Conservation (phyloP, 2,113 vertebrate genomes). For the Malurus elegans region DNA sequence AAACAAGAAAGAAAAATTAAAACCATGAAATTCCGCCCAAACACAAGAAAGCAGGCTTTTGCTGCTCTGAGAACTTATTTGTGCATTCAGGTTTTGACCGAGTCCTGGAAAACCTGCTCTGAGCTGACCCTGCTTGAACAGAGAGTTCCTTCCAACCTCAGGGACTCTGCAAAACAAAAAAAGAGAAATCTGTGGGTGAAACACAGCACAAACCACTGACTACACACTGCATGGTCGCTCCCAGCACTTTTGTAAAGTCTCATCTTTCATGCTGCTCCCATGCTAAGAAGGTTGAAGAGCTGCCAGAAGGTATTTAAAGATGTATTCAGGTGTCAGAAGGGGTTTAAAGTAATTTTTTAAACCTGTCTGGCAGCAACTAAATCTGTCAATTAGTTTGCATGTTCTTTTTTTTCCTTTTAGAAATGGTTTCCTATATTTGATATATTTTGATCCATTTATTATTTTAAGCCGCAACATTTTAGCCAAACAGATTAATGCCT, state of each 20-base stretch:
- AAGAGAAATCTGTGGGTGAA: too few relatives aligned
- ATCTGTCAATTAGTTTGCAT: neutral
- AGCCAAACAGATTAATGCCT: neutral
- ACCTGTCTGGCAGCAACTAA: neutral
- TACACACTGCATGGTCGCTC: neutral
- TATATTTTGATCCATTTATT: neutral
- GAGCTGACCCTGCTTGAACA: neutral
- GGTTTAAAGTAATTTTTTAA: neutral
- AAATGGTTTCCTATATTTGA: neutral
- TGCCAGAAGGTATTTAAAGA: neutral
- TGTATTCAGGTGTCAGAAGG: neutral
- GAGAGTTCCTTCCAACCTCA: neutral
- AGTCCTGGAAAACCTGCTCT: neutral
- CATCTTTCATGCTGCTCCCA: neutral
- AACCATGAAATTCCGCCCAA: neutral
- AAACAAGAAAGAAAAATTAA: neutral
- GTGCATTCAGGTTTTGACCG: neutral
- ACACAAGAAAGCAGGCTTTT: neutral
- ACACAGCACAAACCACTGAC: rapidly evolving
- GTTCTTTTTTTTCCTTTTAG: neutral
- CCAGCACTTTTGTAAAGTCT: neutral
- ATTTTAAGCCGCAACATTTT: neutral
- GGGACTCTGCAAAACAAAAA: neutral
- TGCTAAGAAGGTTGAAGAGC: neutral
- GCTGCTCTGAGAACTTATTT: neutral